These are phyloP conservation scores for Cyclina sinensis DNA, from an alignment of 1,140 invertebrate species.

Conservation along the genomic window DNA sequence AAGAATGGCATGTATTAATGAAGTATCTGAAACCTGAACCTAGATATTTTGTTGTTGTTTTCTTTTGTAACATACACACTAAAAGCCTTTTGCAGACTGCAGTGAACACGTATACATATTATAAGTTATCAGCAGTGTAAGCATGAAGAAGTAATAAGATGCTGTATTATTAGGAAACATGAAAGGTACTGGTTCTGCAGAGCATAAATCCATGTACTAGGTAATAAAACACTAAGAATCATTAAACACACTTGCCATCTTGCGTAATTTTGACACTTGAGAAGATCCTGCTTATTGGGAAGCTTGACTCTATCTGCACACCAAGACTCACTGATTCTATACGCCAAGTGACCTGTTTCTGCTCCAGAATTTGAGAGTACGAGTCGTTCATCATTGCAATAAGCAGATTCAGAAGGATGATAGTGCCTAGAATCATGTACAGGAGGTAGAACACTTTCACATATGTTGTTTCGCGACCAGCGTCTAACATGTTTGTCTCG, in stretches of 20 bases:
- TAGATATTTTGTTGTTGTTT: too few species aligned
- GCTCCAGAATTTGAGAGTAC: constrained; percentile 75
- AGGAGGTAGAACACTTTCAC: constrained; percentile 79
- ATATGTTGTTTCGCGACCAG: constrained; percentile 64
- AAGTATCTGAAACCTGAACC: too few species aligned
- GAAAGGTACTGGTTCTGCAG: too few species aligned
- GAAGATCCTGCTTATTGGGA: constrained; percentile 64
- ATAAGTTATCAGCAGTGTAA: too few species aligned
- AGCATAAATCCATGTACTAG: too few species aligned
- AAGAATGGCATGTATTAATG: not conserved
- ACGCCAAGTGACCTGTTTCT: constrained; percentile 77
- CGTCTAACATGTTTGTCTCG: constrained; percentile 67
- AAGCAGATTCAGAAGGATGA: constrained; percentile 82
- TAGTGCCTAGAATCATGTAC: constrained; percentile 81
- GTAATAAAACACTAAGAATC: too few species aligned
- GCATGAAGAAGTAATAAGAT: too few species aligned
- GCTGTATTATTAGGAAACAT: too few species aligned
- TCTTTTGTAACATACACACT: too few species aligned
- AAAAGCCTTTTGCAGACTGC: too few species aligned
- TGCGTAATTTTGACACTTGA: constrained; percentile 7
- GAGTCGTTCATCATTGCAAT: constrained; percentile 86
- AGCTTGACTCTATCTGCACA: constrained; percentile 77
- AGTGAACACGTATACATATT: too few species aligned
- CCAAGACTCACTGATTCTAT: constrained; percentile 81
- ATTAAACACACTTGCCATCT: too few species aligned